Conservation (phyloP, 2,888 invertebrate genomes). For the Anthophora plumipes region DNA sequence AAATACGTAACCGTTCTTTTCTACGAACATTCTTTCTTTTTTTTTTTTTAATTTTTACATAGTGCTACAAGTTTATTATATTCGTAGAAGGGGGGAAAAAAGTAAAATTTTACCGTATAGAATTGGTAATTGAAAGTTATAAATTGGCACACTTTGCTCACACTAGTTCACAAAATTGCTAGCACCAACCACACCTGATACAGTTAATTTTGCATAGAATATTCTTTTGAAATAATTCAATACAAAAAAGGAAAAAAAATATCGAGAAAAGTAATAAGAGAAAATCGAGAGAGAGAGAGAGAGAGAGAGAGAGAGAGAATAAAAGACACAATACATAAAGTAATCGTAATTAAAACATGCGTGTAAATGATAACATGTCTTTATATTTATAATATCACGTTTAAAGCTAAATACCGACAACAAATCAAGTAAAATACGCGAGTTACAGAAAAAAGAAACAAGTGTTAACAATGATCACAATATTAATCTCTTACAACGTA, state of each 20-base stretch:
- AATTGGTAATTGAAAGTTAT: constrained; percentile 13
- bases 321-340: constrained; percentile 20
- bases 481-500: constrained; percentile 55
- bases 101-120: constrained; percentile 26
- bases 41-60: background rate
- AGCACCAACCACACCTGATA: constrained; percentile 59
- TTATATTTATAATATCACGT: constrained; percentile 56
- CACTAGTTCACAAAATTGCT: constrained; percentile 31
- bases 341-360: constrained; percentile 43
- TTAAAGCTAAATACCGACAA: constrained; percentile 66
- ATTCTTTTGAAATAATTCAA: background rate
- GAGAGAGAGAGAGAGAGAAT: constrained; percentile 5
- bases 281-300: background rate
- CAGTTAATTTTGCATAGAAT: constrained; percentile 28
- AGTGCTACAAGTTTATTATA: background rate
- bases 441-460: constrained; percentile 56
- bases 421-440: constrained; percentile 63
- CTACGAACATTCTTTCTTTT: background rate
- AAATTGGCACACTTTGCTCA: constrained; percentile 48
- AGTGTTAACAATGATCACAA: constrained; percentile 62
- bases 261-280: background rate
- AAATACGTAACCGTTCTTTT: background rate
- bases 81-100: background rate
- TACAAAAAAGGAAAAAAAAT: background rate
- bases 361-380: constrained; percentile 58